These are phyloP conservation scores for Lethrus apterus DNA, from an alignment of 1,140 invertebrate genomes.

Conservation along the genomic window DNA sequence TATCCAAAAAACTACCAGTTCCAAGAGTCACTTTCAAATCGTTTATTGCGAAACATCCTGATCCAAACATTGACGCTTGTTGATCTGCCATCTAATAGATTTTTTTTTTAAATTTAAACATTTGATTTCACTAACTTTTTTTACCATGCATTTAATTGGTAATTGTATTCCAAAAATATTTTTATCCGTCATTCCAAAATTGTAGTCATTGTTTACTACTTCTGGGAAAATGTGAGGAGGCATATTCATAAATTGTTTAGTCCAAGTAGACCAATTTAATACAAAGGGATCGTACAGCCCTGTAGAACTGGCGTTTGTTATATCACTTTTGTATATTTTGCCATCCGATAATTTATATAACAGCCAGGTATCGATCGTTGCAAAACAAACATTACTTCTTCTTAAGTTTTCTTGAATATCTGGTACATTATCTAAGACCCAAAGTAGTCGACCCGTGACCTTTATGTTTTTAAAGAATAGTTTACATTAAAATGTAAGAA, in stretches of 20 bases:
- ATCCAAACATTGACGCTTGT: constrained; percentile 86
- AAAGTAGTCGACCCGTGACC: constrained; percentile 71
- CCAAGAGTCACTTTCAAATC: constrained; percentile 91
- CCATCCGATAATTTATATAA: constrained; percentile 64
- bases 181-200: constrained; percentile 60
- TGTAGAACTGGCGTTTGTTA: constrained; percentile 81
- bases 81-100: constrained; percentile 61
- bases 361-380: constrained; percentile 92
- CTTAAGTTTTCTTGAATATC: constrained; percentile 53
- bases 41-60: constrained; percentile 72
- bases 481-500: constrained; percentile 4
- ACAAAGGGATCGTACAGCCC: constrained; percentile 91
- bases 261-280: constrained; percentile 68
- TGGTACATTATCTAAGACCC: constrained; percentile 67
- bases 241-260: constrained; percentile 62
- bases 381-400: constrained; percentile 66
- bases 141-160: constrained; percentile 69
- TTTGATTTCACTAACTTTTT: background rate
- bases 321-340: constrained; percentile 71
- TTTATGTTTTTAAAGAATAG: constrained; percentile 33
- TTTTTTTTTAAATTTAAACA: constrained; percentile 1
- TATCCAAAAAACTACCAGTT: constrained; percentile 87
- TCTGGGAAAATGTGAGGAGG: constrained; percentile 69
- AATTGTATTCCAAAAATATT: constrained; percentile 68
- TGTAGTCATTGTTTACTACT: constrained; percentile 67